phyloP scores from a whole-genome alignment of 2,888 invertebrate species.

The Sclerodermus sp. region DNA sequence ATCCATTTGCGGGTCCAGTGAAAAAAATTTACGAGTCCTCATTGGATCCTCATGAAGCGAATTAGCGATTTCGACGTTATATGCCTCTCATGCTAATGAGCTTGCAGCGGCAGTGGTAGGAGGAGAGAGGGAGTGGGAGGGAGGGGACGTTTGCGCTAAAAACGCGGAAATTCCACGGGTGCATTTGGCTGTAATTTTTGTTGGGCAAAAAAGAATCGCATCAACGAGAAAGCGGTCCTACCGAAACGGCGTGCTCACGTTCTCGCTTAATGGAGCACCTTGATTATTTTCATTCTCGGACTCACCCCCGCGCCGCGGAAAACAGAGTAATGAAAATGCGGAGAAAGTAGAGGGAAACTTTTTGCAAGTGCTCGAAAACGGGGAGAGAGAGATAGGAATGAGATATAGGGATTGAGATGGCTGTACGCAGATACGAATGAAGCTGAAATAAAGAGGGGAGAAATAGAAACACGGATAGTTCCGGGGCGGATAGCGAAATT shows the following conservation, averaged over 20 bases:
- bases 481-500: too few species aligned
- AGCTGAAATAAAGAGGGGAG: neutral
- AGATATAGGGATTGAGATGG: too few species aligned
- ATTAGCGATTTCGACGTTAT: too few species aligned
- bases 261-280: neutral
- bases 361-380: neutral
- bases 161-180: conserved; percentile 8
- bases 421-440: neutral
- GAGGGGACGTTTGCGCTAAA: neutral
- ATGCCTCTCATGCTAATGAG: neutral
- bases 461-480: too few species aligned
- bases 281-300: neutral
- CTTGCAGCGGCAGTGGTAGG: neutral
- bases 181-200: neutral
- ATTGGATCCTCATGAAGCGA: too few species aligned
- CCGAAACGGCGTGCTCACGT: neutral
- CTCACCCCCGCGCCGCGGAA: conserved; percentile 13
- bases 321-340: conserved; percentile 20
- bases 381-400: neutral
- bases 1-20: too few species aligned
- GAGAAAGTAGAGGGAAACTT: neutral
- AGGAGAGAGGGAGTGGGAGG: neutral
- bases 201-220: too few species aligned
- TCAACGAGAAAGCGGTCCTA: too few species aligned
- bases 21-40: too few species aligned